Percentiles rank a stretch among this genome's conserved stretches.
phyloP scores from a whole-genome alignment of 2,888 invertebrate species.

The Helleia helle region DNA sequence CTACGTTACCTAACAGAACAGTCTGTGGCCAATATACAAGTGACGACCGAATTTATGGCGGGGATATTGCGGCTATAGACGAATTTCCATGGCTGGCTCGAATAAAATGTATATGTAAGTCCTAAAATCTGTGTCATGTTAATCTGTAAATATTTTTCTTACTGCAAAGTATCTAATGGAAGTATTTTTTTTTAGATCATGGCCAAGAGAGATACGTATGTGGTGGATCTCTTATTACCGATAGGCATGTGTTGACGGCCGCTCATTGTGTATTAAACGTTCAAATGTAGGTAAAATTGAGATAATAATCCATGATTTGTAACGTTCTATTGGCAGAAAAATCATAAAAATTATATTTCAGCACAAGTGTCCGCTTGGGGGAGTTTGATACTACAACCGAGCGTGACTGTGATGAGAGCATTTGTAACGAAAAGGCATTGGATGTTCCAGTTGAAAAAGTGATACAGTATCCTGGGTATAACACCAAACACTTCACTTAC shows the following conservation, averaged over 20 bases:
- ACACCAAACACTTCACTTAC: slow-evolving; percentile 31
- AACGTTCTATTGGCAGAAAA: no score
- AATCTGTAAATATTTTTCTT: neutral
- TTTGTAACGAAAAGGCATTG: slow-evolving; percentile 31
- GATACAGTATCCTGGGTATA: slow-evolving; percentile 65
- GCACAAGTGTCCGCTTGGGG: slow-evolving; percentile 76
- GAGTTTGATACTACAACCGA: slow-evolving; percentile 62
- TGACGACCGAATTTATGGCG: slow-evolving; percentile 61
- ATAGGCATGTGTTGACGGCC: slow-evolving; percentile 71
- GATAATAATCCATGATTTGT: neutral
- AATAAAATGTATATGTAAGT: slow-evolving; percentile 1
- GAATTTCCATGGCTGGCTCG: slow-evolving; percentile 57
- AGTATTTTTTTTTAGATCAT: slow-evolving; percentile 23
- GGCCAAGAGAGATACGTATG: slow-evolving; percentile 38
- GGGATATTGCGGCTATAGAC: slow-evolving; percentile 54
- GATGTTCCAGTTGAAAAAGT: slow-evolving; percentile 33
- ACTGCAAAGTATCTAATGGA: neutral
- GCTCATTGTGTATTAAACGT: slow-evolving; percentile 66
- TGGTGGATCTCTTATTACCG: slow-evolving; percentile 67
- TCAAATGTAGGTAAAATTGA: slow-evolving; percentile 22
- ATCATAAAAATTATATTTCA: no score
- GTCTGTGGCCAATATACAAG: slow-evolving; percentile 33
- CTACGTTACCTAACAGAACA: slow-evolving; percentile 33
- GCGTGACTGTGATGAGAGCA: slow-evolving; percentile 33
- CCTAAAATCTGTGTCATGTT: neutral